Evolutionary conservation across 2,888 invertebrate species (phyloP), one percentile per base, ranked within the genome.

Genomic region (Isotomurus palustris): DNA sequence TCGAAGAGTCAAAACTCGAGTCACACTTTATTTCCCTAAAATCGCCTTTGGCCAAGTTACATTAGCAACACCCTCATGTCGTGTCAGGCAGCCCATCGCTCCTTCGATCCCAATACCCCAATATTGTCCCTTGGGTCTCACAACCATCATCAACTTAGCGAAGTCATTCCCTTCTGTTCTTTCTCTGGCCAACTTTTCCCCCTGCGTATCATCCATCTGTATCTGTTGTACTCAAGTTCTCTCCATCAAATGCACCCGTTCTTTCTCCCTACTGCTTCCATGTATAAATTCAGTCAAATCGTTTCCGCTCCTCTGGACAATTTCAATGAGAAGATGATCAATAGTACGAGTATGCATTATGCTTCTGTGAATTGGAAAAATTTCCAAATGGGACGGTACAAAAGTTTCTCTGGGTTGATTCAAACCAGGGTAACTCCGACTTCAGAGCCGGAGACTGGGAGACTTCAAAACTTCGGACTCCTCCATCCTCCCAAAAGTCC

Each of bases 1-100:
- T 50, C 40, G 36, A 40, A 40, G 50, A 50, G 50, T 50, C 50
- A 50, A 50, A 50, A 50, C 50, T 50, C 40, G 50, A 50, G 40
- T 50, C 50, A 50, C 50, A 50, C 50, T 50, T 35, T 32, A 49
- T 50, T 50, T 50, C 38, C 49, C 38, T 24, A 50, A 50, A 50
- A 50, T 50, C 50, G 50, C 50, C 50, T 50, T 35, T 50, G 50
- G 50, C 38, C 50, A 38, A 50, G 50, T 38, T 50, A 50, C 50
- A 50, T 50, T 38, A 50, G 50, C 36, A 50, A 50, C 50, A 50
- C 50, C 50, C 50, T 32, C 28, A 35, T 36, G 36, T 38, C 50
- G 35, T 50, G 50, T 50, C 50, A 50, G 38, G 36, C 50, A 50
- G 50, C 38, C 38, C 50, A 50, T 50, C 50, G 36, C 32, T 35